A percentile compares a stretch with the other conserved stretches of the same genome.
Conservation (phyloP, 1,140 invertebrate genomes). For the Drosophila repleta region DNA sequence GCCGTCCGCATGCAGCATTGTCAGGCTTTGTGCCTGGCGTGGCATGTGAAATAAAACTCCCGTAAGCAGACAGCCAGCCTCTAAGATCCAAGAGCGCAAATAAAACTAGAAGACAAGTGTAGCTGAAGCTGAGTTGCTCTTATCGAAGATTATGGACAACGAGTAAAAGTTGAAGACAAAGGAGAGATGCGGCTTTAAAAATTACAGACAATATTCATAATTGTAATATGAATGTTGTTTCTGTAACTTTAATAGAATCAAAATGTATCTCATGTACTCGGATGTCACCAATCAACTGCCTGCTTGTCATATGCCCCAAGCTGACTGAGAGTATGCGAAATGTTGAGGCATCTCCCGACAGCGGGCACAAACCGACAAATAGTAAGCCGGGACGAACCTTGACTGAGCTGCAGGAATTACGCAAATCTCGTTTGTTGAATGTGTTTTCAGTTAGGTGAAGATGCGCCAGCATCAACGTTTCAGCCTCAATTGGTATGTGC, state of each 20-base stretch:
- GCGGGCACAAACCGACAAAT: conserved; percentile 51
- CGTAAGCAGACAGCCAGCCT: conserved; percentile 76
- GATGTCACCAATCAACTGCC: not conserved
- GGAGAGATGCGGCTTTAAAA: not conserved
- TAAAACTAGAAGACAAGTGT: conserved; percentile 24
- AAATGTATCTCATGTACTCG: no score
- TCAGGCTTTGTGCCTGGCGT: conserved; percentile 75
- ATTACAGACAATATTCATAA: not conserved
- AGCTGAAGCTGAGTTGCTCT: conserved; percentile 14
- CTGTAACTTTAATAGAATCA: no score
- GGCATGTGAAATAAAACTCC: conserved; percentile 78
- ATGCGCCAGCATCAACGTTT: conserved; percentile 61
- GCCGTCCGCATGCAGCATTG: conserved; percentile 55
- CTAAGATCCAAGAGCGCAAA: conserved; percentile 57
- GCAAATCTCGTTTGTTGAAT: conserved; percentile 83
- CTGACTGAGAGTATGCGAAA: conserved; percentile 14
- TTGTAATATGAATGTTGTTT: no score
- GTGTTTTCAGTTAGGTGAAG: conserved; percentile 81
- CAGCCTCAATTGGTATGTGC: conserved; percentile 50
- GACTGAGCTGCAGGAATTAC: conserved; percentile 80
- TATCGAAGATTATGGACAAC: not conserved
- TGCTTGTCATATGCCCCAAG: no score
- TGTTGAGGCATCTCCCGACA: conserved; percentile 33
- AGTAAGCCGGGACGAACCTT: conserved; percentile 63
- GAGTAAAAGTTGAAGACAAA: not conserved